Evolutionary conservation across 2,888 invertebrate genomes (phyloP).

Genomic region (Octodonta nipae): DNA sequence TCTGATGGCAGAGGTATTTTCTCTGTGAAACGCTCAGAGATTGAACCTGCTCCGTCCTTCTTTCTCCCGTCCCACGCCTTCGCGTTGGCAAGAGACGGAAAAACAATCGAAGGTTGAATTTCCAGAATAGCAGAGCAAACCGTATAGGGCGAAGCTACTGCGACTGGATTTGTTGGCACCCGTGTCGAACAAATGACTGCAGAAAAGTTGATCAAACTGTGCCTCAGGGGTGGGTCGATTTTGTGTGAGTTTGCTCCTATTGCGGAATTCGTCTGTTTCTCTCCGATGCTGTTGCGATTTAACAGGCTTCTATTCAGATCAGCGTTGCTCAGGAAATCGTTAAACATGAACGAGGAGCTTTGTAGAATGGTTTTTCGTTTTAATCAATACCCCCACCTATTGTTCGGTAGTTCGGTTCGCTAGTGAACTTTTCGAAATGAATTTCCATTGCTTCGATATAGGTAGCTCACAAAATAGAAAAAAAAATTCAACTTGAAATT

Average conservation of each 20-base stretch:
- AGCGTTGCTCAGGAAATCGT: slow-evolving; percentile 1
- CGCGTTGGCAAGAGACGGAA: background rate
- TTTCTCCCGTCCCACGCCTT: background rate
- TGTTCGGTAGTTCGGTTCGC: background rate
- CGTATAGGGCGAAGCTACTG: background rate
- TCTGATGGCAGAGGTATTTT: slow-evolving; percentile 1
- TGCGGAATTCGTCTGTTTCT: background rate
- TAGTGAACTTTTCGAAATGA: slow-evolving; percentile 1
- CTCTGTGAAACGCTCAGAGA: background rate
- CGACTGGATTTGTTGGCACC: slow-evolving; percentile 36
- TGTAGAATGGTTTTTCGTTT: slow-evolving; percentile 1
- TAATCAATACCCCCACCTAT: slow-evolving; percentile 1
- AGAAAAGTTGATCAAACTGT: slow-evolving; percentile 34
- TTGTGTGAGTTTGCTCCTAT: background rate
- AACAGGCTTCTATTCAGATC: background rate
- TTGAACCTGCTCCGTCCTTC: background rate
- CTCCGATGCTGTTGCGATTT: slow-evolving; percentile 1
- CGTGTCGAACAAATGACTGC: slow-evolving; percentile 39
- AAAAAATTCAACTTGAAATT: no score
- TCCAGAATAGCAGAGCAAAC: background rate
- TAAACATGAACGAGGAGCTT: slow-evolving; percentile 1
- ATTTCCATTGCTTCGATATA: no score
- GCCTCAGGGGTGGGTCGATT: slow-evolving; percentile 16
- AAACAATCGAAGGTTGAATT: background rate
- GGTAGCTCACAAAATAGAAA: no score